Base-by-base conservation (phyloP, 1,140 invertebrate genomes). In the Musca vetustissima region DNA sequence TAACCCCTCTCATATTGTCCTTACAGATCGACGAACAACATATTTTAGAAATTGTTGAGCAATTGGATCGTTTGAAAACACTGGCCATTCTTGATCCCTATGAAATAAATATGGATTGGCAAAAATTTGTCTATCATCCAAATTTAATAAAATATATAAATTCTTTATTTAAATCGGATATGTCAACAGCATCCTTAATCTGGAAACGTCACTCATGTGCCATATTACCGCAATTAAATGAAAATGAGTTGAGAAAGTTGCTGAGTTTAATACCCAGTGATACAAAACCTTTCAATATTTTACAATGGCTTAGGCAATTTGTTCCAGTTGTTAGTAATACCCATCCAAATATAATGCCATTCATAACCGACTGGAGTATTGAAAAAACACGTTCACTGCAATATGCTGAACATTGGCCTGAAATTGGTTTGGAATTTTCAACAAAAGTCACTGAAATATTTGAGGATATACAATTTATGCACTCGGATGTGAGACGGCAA, bases 21-120 rank as follows among this genome's bases (percentile, higher is more conserved):
- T 69, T 47, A 4, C 43, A 79, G 76, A 76, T 74, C 2, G 76
- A 82, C 64, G 73, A 75, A 17, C 57, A 71, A 43, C 69, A 80
- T 66, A 64, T 77, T 19, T 25, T 78, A 36, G 76, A 82, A 66
- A 81, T 83, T 52, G 75, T 77, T 13, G 81, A 83, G 57, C 78
- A 79, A 55, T 49, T 81, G 55, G 72, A 76, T 55, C 79, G 81
- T 4, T 69, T 83, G 0, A 78, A 83, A 67, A 83, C 81, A 0
- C 69, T 83, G 13, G 67, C 72, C n/a, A 76, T 83, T 8, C 79
- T 74, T 28, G 81, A 83, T 77, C 81, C 79, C 7, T 79, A 80
- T 21, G 81, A 82, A 53, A 73, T 72, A 17, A 80, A 82, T 64
- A 25, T 64, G 0, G 75, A 82, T 17, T 83, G 80, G 80, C 78